These are phyloP conservation scores for Gonatopus flavifemur DNA, from an alignment of 1,140 invertebrate genomes.

Conservation along the genomic window DNA sequence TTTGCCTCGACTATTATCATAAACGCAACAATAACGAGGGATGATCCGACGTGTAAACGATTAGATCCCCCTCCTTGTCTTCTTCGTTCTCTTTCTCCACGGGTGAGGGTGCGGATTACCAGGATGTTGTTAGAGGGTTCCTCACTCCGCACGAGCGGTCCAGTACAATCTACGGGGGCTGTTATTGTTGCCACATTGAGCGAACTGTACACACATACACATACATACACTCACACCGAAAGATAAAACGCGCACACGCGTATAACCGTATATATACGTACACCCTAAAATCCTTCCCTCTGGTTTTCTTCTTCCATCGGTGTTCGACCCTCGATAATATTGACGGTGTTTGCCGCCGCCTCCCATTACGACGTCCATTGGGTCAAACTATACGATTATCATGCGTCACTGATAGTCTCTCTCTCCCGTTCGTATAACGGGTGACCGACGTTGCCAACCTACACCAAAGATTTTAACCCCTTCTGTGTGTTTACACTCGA, in stretches of 20 bases:
- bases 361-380: conserved; percentile 53
- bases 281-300: too few relatives aligned
- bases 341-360: conserved; percentile 52
- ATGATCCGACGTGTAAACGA: conserved; percentile 58
- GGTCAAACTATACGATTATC: conserved; percentile 51
- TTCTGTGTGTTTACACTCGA: too few relatives aligned
- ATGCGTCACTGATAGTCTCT: conserved; percentile 45
- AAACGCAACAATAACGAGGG: conserved; percentile 60
- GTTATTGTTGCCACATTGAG: conserved; percentile 49
- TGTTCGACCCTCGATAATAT: conserved; percentile 47
- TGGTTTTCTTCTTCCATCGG: too few relatives aligned
- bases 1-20: conserved; percentile 60
- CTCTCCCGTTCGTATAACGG: conserved; percentile 10
- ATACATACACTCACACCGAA: too few relatives aligned
- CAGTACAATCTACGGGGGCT: conserved; percentile 46
- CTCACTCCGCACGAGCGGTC: conserved; percentile 22
- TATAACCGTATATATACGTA: conserved; percentile 12
- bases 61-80: conserved; percentile 31
- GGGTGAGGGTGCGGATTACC: conserved; percentile 49
- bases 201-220: too few relatives aligned
- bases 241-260: too few relatives aligned
- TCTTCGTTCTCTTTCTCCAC: conserved; percentile 22
- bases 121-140: conserved; percentile 31
- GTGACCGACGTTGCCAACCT: too few relatives aligned
- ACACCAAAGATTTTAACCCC: too few relatives aligned